Conservation (phyloP, 2,797 vertebrate genomes). For the Cynopterus sphinx region DNA sequence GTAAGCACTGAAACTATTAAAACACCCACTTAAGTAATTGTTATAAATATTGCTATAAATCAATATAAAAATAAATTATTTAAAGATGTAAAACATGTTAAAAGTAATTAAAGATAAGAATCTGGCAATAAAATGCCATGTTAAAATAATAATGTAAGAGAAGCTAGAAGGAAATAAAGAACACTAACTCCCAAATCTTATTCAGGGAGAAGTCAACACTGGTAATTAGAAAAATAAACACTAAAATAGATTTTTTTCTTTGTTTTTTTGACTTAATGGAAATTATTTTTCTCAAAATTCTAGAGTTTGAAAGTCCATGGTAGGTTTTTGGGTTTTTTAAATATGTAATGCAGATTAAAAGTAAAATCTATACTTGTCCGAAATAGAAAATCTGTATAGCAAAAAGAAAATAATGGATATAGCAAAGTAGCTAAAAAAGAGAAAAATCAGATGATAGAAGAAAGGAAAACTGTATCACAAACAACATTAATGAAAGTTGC, state of each 20-base stretch:
- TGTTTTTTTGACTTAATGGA: too few relatives aligned
- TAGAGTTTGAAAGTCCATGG: too few relatives aligned
- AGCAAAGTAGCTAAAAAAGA: neutral
- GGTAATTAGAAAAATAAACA: neutral
- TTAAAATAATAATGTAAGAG: neutral
- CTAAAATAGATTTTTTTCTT: neutral
- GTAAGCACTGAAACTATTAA: neutral
- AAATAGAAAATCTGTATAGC: neutral
- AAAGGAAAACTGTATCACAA: neutral
- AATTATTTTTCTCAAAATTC: too few relatives aligned
- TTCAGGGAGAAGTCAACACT: neutral
- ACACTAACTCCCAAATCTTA: neutral
- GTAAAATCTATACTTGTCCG: neutral
- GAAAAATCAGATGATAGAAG: neutral
- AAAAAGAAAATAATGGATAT: neutral
- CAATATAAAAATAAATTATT: neutral
- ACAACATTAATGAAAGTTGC: neutral
- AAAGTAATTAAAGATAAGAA: slow-evolving; percentile 24
- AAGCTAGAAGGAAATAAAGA: neutral
- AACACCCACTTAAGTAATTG: neutral
- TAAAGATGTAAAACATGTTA: neutral
- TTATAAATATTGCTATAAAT: neutral
- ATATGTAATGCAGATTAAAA: neutral
- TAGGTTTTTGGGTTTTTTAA: neutral
- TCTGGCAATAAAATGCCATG: neutral